These are phyloP conservation scores for Piezodorus guildinii DNA, from an alignment of 1,140 invertebrate genomes.

Conservation along the genomic window DNA sequence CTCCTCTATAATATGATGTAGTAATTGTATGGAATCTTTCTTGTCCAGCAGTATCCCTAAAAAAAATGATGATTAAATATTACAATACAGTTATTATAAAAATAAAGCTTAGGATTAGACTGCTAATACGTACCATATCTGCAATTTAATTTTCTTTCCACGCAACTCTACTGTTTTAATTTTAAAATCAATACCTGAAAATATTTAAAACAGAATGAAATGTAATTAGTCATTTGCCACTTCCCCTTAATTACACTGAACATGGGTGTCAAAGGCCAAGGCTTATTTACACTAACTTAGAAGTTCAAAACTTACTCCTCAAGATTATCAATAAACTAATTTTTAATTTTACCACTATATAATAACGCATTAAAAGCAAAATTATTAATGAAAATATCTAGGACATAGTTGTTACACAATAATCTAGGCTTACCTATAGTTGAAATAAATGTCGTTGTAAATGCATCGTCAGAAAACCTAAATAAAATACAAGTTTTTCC, in stretches of 20 bases:
- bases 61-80: constrained; percentile 26
- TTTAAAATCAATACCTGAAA: constrained; percentile 95
- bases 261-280: constrained; percentile 16
- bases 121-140: constrained; percentile 74
- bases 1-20: constrained; percentile 92
- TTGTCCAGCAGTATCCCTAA: constrained; percentile 87
- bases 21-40: constrained; percentile 95
- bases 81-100: neutral
- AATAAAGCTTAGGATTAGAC: constrained; percentile 3
- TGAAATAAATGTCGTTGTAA: constrained; percentile 96
- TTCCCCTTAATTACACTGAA: neutral
- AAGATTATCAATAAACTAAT: no score
- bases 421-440: constrained; percentile 70
- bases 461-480: constrained; percentile 95
- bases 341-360: no score
- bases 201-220: constrained; percentile 11
- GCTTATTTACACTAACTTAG: neutral
- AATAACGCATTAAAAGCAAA: no score
- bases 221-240: neutral
- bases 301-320: no score
- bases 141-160: constrained; percentile 96
- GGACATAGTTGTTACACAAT: neutral
- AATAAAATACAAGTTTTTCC: constrained; percentile 98
- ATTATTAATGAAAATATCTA: no score
- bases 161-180: constrained; percentile 95